A percentile compares a stretch with the other conserved stretches of the same genome.
Evolutionary conservation across 2,113 vertebrate species (phyloP).

Genomic region (Zeus faber): DNA sequence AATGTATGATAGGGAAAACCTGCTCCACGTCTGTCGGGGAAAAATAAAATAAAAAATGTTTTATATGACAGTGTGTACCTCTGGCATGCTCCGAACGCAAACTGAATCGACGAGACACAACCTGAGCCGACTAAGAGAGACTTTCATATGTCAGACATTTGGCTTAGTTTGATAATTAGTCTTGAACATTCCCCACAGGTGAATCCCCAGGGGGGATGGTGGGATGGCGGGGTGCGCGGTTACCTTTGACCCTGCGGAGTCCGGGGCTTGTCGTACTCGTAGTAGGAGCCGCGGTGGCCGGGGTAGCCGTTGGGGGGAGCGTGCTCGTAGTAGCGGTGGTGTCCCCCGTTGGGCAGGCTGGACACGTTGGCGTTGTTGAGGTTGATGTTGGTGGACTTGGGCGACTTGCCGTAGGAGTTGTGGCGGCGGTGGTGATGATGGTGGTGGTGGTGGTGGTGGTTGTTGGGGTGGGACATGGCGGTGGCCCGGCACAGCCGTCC

Average conservation of each 20-base stretch:
- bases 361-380: constrained; percentile 98
- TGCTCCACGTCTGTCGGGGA: background rate
- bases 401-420: constrained; percentile 88
- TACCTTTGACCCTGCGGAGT: constrained; percentile 90
- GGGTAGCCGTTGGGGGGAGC: constrained; percentile 82
- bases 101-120: no score
- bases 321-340: constrained; percentile 81
- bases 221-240: no score
- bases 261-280: constrained; percentile 81
- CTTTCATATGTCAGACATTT: constrained; percentile 3
- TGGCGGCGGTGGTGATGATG: constrained; percentile 86
- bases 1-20: constrained; percentile 32
- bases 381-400: constrained; percentile 97
- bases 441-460: constrained; percentile 84
- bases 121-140: background rate
- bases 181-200: no score
- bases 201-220: no score
- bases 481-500: constrained; percentile 85
- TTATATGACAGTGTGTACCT: no score
- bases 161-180: no score
- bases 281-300: constrained; percentile 67
- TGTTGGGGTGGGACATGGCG: constrained; percentile 86
- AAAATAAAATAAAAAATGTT: no score
- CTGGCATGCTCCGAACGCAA: no score
- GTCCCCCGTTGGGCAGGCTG: constrained; percentile 86